Percentiles rank a stretch among this genome's conserved stretches.
Conservation (phyloP, 2,797 vertebrate genomes). For the Poeciliopsis presidionis region DNA sequence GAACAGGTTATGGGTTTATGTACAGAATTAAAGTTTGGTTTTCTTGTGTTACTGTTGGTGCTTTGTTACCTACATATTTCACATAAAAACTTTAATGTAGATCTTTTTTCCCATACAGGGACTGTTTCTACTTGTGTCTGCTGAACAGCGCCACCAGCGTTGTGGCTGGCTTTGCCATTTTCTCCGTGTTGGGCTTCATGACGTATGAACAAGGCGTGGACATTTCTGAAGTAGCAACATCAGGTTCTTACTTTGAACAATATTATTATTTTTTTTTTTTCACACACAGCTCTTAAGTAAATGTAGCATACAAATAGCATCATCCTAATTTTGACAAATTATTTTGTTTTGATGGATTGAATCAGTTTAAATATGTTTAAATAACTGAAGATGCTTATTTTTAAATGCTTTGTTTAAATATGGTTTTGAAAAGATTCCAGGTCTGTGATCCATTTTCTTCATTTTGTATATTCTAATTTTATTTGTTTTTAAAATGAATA, state of each 20-base stretch:
- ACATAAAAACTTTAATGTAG: background rate
- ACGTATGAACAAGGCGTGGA: slow-evolving; percentile 88
- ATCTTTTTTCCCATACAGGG: slow-evolving; percentile 72
- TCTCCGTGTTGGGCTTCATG: slow-evolving; percentile 93
- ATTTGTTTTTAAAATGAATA: slow-evolving; percentile 4
- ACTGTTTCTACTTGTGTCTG: slow-evolving; percentile 89
- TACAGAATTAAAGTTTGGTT: background rate
- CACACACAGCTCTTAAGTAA: background rate
- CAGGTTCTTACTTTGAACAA: slow-evolving; percentile 68
- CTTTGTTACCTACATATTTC: background rate
- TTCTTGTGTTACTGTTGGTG: background rate
- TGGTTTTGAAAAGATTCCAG: background rate
- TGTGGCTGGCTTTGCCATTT: slow-evolving; percentile 91
- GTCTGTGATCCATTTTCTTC: background rate
- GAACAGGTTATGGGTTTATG: background rate
- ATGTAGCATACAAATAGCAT: background rate
- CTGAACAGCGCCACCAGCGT: slow-evolving; percentile 92
- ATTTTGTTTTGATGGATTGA: background rate
- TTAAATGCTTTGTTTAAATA: background rate
- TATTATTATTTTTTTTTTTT: no score
- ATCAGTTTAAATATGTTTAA: background rate
- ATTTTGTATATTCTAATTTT: background rate
- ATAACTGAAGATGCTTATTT: background rate
- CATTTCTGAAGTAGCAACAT: slow-evolving; percentile 90
- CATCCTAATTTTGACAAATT: background rate